Conservation (phyloP, 2,888 invertebrate species). For the Lymantria monacha region DNA sequence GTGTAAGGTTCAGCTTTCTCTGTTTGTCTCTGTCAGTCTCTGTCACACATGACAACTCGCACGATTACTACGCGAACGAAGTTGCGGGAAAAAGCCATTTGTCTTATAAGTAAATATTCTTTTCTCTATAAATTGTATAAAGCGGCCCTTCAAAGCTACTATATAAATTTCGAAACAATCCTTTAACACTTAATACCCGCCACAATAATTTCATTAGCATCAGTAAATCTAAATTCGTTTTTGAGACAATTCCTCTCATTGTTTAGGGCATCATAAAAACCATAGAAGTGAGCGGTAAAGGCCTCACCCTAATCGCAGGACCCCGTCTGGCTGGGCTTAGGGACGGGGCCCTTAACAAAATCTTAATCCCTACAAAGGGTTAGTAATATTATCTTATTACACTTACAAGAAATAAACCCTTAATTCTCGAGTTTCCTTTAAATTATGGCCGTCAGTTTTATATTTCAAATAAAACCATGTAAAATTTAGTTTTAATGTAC, state of each 20-base stretch:
- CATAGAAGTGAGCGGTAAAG: slow-evolving; percentile 66
- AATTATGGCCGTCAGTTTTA: slow-evolving; percentile 48
- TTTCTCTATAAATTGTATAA: not conserved
- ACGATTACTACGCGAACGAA: too few relatives aligned
- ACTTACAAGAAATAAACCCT: slow-evolving; percentile 75
- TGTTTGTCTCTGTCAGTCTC: too few relatives aligned
- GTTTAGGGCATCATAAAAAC: slow-evolving; percentile 66
- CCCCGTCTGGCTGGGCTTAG: slow-evolving; percentile 70
- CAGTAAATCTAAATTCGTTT: slow-evolving; percentile 34
- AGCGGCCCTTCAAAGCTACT: slow-evolving; percentile 3
- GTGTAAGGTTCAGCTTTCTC: too few relatives aligned
- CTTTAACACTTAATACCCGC: slow-evolving; percentile 15
- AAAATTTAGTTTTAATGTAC: too few relatives aligned
- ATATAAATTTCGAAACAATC: slow-evolving; percentile 18
- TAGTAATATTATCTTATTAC: slow-evolving; percentile 80
- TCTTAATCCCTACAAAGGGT: slow-evolving; percentile 82
- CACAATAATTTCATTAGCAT: slow-evolving; percentile 35
- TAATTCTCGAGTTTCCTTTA: slow-evolving; percentile 61
- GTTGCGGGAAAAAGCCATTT: too few relatives aligned
- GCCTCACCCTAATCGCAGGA: slow-evolving; percentile 55
- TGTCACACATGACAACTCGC: too few relatives aligned
- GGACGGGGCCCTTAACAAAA: slow-evolving; percentile 77
- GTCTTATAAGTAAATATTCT: not conserved
- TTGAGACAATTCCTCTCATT: slow-evolving; percentile 42
- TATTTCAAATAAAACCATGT: not conserved